Evolutionary conservation across 2,113 vertebrate species (phyloP).

Genomic region (Actenoides lindsayi): DNA sequence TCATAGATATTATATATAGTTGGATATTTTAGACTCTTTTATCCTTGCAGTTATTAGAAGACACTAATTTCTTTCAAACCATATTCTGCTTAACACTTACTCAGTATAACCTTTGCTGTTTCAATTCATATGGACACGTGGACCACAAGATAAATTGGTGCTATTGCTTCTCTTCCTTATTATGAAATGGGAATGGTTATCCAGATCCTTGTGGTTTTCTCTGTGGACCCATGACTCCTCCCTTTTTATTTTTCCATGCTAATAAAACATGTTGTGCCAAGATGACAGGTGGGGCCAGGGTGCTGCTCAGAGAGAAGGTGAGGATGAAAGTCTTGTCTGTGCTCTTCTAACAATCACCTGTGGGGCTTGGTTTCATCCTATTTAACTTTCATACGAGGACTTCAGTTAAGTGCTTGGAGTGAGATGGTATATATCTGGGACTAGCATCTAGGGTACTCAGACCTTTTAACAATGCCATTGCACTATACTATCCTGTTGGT

Average conservation of each 20-base stretch:
- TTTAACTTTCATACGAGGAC: neutral
- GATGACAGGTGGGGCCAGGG: neutral
- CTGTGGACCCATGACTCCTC: neutral
- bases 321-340: neutral
- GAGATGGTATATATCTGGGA: neutral
- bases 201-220: neutral
- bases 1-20: constrained; percentile 79
- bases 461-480: neutral
- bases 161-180: neutral
- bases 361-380: neutral
- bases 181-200: neutral
- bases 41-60: constrained; percentile 76
- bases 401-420: neutral
- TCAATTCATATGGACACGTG: constrained; percentile 57
- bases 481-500: neutral
- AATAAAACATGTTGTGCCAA: neutral
- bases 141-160: neutral
- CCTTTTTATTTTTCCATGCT: neutral
- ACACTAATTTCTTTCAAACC: constrained; percentile 73
- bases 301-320: neutral
- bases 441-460: neutral
- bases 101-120: constrained; percentile 68
- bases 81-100: constrained; percentile 74
- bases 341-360: neutral
- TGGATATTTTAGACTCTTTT: constrained; percentile 75